phyloP scores from a whole-genome alignment of 2,797 vertebrate genomes.

The Rhinophrynus dorsalis region DNA sequence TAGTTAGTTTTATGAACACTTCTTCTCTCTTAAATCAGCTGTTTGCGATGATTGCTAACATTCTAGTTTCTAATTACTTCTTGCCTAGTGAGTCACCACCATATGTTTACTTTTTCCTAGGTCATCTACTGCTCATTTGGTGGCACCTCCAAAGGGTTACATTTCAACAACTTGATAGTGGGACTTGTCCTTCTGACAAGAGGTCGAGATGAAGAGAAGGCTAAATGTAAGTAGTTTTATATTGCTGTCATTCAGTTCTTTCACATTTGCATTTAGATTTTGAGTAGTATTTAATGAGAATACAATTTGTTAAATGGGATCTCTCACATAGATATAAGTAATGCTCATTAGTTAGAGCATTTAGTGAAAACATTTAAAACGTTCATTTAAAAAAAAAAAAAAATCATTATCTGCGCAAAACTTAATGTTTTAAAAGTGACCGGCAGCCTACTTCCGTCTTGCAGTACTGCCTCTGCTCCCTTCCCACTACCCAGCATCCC shows the following conservation, averaged over 20 bases:
- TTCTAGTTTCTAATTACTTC: neutral
- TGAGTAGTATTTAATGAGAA: no score
- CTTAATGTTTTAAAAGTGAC: no score
- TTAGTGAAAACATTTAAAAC: no score
- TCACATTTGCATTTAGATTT: neutral
- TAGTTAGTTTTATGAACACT: neutral
- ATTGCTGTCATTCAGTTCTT: conserved; percentile 1
- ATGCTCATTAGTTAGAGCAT: no score
- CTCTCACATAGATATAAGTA: no score
- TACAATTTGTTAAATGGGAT: no score
- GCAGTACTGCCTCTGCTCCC: no score
- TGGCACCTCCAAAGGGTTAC: conserved; percentile 93
- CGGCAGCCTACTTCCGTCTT: no score
- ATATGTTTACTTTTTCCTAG: conserved; percentile 61
- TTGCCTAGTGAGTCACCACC: conserved; percentile 24
- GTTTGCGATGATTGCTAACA: neutral
- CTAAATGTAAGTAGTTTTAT: conserved; percentile 85
- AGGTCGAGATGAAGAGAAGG: conserved; percentile 94
- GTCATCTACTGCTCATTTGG: conserved; percentile 97
- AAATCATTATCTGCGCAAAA: no score
- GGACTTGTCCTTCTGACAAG: conserved; percentile 94
- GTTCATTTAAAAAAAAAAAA: no score
- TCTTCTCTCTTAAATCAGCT: neutral
- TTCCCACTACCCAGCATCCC: no score
- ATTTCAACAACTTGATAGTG: conserved; percentile 97